These are phyloP conservation scores for Spermophilus dauricus DNA, from an alignment of 2,113 vertebrate species.

Conservation along the genomic window DNA sequence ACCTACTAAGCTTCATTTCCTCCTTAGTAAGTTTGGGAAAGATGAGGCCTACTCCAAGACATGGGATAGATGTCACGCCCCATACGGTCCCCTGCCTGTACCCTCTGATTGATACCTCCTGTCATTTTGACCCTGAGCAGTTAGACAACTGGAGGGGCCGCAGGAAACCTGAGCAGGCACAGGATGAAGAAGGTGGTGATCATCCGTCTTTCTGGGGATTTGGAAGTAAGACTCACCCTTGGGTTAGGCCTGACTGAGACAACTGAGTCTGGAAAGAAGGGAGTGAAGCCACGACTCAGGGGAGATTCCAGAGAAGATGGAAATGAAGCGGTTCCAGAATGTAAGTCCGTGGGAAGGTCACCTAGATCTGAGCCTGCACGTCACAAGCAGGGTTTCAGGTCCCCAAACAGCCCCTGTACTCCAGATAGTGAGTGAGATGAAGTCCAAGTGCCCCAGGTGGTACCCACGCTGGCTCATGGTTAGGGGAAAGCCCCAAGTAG, in stretches of 20 bases:
- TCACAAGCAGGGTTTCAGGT: neutral
- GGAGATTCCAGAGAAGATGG: neutral
- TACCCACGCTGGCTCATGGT: neutral
- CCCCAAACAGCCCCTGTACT: neutral
- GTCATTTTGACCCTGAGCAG: neutral
- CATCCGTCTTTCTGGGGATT: neutral
- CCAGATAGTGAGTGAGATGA: neutral
- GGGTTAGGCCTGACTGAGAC: neutral
- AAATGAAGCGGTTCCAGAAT: neutral
- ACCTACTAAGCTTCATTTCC: neutral
- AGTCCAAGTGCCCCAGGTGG: neutral
- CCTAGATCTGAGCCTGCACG: neutral
- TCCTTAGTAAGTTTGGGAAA: neutral
- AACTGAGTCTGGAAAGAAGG: neutral
- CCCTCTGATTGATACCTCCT: neutral
- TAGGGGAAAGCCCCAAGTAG: neutral
- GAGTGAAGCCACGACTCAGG: neutral
- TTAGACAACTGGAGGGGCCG: neutral
- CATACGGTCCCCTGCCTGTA: rapidly evolving
- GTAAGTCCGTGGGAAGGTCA: neutral
- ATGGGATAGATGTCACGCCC: neutral
- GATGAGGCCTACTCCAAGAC: rapidly evolving
- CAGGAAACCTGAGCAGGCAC: neutral
- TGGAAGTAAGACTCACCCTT: neutral
- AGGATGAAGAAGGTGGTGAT: neutral